Percentiles rank a stretch among this genome's conserved stretches.
These are phyloP conservation scores for Clupea harengus DNA, from an alignment of 2,113 vertebrate genomes.

Conservation along the genomic window DNA sequence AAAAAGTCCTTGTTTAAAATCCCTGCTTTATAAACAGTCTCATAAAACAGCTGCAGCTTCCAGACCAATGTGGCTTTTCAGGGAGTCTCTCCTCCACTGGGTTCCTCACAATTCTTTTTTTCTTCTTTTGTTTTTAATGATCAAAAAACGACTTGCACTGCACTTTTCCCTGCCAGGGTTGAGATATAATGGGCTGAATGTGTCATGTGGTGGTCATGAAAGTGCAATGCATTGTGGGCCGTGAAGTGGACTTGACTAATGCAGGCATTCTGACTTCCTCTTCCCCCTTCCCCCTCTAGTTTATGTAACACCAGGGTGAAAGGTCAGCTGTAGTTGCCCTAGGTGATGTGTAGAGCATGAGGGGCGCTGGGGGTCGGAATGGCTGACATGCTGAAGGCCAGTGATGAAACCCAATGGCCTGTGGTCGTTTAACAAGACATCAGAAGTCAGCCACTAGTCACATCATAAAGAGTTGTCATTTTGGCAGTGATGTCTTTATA, in stretches of 20 bases:
- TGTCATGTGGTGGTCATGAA: conserved; percentile 40
- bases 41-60: background rate
- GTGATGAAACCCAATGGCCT: background rate
- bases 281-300: conserved; percentile 28
- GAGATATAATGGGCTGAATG: conserved; percentile 21
- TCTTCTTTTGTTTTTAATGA: background rate
- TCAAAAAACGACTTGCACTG: conserved; percentile 14
- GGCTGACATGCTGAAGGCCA: background rate
- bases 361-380: background rate
- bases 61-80: background rate
- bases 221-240: conserved; percentile 64
- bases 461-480: background rate
- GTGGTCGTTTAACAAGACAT: background rate
- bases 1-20: background rate
- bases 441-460: background rate
- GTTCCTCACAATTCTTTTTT: conserved; percentile 29
- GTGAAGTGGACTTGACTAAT: conserved; percentile 58
- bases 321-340: conserved; percentile 40
- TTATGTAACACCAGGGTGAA: conserved; percentile 45
- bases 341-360: background rate
- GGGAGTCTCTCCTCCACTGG: background rate
- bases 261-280: conserved; percentile 57
- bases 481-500: background rate
- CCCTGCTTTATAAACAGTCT: background rate
- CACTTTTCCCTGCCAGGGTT: conserved; percentile 17